Conservation (phyloP, 23 tunicate species). For the Halocynthia roretzi region DNA sequence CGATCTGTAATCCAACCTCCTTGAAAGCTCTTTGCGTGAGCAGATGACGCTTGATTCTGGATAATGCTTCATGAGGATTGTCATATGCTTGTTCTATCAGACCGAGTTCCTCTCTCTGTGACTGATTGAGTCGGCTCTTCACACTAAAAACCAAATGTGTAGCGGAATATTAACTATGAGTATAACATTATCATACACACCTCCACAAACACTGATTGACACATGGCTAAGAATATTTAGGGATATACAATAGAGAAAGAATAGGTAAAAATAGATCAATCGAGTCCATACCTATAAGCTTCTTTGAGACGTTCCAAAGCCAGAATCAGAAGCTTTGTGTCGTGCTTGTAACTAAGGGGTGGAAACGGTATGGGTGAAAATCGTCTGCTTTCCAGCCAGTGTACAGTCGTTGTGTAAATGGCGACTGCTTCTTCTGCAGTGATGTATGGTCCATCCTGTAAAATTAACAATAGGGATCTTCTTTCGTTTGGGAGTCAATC, state of each 20-base stretch:
- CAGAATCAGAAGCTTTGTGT: slow-evolving; percentile 90
- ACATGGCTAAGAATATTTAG: no score
- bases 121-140: slow-evolving; percentile 94
- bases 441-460: slow-evolving; percentile 98
- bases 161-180: no score
- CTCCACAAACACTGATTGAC: no score
- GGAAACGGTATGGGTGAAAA: slow-evolving; percentile 99
- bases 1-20: slow-evolving; percentile 38
- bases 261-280: no score
- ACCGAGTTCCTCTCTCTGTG: slow-evolving; percentile 97
- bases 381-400: slow-evolving; percentile 94
- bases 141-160: slow-evolving; percentile 36
- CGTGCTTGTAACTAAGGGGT: slow-evolving; percentile 98
- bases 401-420: slow-evolving; percentile 96
- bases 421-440: slow-evolving; percentile 99
- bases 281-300: slow-evolving; percentile 73
- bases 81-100: slow-evolving; percentile 98
- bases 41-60: slow-evolving; percentile 99
- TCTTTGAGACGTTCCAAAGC: slow-evolving; percentile 95
- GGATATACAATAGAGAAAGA: no score
- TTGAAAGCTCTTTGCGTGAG: slow-evolving; percentile 98
- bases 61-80: slow-evolving; percentile 99
- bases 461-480: background rate
- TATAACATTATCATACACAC: no score
- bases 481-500: background rate